Base-by-base conservation (phyloP, 2,888 invertebrate species). In the Rhamphomyia laevipes region DNA sequence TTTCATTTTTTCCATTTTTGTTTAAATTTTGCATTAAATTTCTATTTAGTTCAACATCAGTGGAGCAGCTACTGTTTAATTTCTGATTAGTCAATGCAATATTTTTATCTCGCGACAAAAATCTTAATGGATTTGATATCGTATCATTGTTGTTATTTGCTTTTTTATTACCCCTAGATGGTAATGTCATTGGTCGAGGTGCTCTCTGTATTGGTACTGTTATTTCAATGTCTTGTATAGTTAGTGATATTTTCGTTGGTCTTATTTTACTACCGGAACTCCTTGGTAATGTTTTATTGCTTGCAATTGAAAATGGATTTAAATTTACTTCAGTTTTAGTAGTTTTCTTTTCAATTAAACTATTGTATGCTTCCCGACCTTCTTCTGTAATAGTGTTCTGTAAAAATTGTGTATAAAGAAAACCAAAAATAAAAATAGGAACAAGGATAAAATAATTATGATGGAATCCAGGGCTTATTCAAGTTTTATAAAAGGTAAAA, bases 291-390 rank as follows among this genome's bases (percentile, higher is more conserved):
- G 68, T 67, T 52, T 64, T 65, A 43, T 64, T 60, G 27, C 63
- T 58, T 43, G 61, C 60, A 54, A 65, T 47, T 43, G 65, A 62
- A 50, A 67, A 64, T 52, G 68, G 66, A 54, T 67, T 61, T 2
- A 65, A 61, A 46, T 68, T 61, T 0, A 60, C 56, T 47, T 59
- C 60, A 50, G 57, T 49, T 7, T 57, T 65, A 1, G n/a, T n/a
- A n/a, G 72, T 70, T 42, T 82, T 81, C 54, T 83, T 78, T 64
- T 94, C 93, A 48, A 97, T 91, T 46, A 97, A 74, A 59, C 88
- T 85, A 62, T 89, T 86, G 73, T 97, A 97, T 0, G 93, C 96
- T 62, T 87, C 82, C 64, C 90, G 91, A 43, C 92, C 88, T 68
- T 93, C 91, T 61, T 86, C 85, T 16, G 89, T 87, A 59, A 93